Base-by-base conservation (phyloP, 2,888 invertebrate genomes). In the Acanthosepion lycidas region DNA sequence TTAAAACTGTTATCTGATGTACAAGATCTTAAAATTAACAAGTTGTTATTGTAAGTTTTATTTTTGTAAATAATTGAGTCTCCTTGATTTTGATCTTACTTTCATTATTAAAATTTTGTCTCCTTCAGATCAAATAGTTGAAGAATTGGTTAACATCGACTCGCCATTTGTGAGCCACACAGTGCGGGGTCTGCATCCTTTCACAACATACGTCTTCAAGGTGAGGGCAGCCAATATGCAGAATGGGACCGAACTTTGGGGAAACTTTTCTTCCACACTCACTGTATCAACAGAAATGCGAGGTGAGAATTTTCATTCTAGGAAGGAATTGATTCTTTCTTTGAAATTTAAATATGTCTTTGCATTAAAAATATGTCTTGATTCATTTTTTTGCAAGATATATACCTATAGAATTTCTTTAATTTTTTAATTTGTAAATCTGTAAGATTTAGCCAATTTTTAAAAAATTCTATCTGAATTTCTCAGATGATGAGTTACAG, bases 181-280 rank as follows among this genome's bases (percentile, higher is more conserved):
- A 26, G 95, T 96, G 26, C 94, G 94, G 33, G 95, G 95, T 94
- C 95, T 97, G 33, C 91, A 95, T 91, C 96, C 97, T 42, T 96
- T 96, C 95, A 96, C 96, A 18, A 95, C 95, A 64, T 97, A 97
- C 94, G 95, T 94, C 53, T 95, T 96, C 92, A 94, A 95, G 93
- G 96, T 97, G 6, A 95, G 96, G 49, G 97, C 96, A 53, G 96
- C 96, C 20, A 97, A 96, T 53, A 95, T 96, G 94, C 95, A 96
- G 94, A 95, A 95, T 23, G 96, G 96, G 42, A 94, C 94, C 18
- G 95, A 95, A 12, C 95, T 96, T 53, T 97, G 97, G 97, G 97
- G 97, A 55, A 95, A 96, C 94, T 96, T 96, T 95, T 95, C 96
- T 26, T 53, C 95, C 12, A 93, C 94, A n/a, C 64, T 96, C 15